phyloP scores from a whole-genome alignment of 2,113 vertebrate species.

The Eublepharis macularius region DNA sequence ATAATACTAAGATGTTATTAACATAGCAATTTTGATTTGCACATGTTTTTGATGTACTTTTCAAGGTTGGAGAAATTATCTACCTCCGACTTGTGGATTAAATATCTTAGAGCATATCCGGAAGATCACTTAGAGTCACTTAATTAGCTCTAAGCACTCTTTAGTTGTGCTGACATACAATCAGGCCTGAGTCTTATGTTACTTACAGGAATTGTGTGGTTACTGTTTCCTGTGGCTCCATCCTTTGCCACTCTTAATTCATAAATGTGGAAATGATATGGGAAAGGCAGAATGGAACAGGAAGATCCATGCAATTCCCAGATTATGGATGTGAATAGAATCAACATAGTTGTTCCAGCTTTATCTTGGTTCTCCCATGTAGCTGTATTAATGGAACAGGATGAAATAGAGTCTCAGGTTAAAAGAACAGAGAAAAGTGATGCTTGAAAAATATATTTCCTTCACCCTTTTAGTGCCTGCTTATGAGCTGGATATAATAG shows the following conservation, averaged over 20 bases:
- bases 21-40: too few species aligned
- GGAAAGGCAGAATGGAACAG: not conserved
- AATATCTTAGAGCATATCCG: not conserved
- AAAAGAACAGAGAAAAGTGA: not conserved
- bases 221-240: not conserved
- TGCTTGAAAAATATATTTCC: not conserved
- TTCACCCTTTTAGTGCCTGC: not conserved
- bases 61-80: not conserved
- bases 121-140: not conserved
- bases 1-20: too few species aligned
- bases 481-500: not conserved
- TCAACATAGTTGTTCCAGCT: not conserved
- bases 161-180: not conserved
- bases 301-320: not conserved
- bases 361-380: not conserved
- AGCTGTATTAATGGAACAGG: not conserved
- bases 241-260: not conserved
- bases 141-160: not conserved
- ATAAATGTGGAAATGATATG: not conserved
- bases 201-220: not conserved
- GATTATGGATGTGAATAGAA: not conserved
- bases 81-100: not conserved
- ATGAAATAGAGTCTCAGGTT: not conserved
- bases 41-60: not conserved
- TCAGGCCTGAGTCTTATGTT: not conserved